Conservation (phyloP, 53 echinoderm and acorn worm genomes). For the Luidia sarsii region DNA sequence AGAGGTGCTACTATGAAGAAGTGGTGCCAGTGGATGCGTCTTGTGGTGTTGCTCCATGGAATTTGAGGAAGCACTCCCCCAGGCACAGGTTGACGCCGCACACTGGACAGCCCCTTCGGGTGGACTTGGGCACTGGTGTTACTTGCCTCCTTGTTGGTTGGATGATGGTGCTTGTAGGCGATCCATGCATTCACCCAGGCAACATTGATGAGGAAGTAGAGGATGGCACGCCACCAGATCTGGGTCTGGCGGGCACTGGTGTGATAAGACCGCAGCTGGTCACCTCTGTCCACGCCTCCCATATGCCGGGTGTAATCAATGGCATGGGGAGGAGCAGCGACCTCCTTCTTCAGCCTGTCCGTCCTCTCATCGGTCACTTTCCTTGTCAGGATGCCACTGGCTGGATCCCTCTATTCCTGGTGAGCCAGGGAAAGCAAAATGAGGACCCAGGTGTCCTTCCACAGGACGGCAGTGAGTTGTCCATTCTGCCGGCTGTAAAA, state of each 20-base stretch:
- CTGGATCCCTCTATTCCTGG: conserved; percentile 36
- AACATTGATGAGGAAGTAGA: conserved; percentile 38
- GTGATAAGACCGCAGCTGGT: conserved; percentile 46
- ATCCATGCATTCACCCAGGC: conserved; percentile 42
- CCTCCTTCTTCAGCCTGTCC: background rate
- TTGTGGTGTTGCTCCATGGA: no score
- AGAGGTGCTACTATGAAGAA: no score
- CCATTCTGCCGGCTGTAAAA: conserved; percentile 21
- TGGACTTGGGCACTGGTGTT: conserved; percentile 1
- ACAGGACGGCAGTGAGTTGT: conserved; percentile 18
- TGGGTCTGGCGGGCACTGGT: conserved; percentile 40
- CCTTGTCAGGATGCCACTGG: conserved; percentile 44
- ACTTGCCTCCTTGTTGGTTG: background rate
- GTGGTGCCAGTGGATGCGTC: no score
- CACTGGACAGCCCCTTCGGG: background rate
- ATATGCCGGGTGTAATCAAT: conserved; percentile 52
- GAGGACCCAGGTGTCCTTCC: conserved; percentile 34
- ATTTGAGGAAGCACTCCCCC: conserved; percentile 8
- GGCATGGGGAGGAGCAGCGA: conserved; percentile 11
- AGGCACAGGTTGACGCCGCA: conserved; percentile 21
- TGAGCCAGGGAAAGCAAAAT: conserved; percentile 52
- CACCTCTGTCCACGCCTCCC: no score
- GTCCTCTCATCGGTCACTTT: background rate
- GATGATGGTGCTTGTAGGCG: conserved; percentile 22
- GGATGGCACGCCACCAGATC: conserved; percentile 38